These are phyloP conservation scores for Glyptemys insculpta DNA, from an alignment of 2,797 vertebrate species.

Conservation along the genomic window DNA sequence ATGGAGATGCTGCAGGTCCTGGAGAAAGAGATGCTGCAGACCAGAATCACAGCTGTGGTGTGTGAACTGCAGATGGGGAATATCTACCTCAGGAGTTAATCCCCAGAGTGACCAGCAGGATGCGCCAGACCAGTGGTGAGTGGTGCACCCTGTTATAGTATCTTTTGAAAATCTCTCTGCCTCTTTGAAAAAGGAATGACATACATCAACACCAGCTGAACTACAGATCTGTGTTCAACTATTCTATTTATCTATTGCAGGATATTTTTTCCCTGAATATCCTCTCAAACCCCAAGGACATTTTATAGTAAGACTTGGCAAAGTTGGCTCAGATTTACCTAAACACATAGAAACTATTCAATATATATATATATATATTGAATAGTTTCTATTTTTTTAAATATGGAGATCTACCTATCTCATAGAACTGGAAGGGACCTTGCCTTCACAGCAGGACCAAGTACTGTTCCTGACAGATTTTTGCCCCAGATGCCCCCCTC, in stretches of 20 bases:
- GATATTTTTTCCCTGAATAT: neutral
- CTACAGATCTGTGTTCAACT: neutral
- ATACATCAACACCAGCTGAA: neutral
- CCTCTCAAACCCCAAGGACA: constrained; percentile 8
- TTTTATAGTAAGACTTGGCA: neutral
- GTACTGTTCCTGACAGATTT: too few relatives aligned
- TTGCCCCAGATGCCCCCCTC: too few relatives aligned
- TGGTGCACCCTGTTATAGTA: neutral
- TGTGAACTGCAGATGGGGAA: neutral
- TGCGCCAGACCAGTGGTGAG: neutral
- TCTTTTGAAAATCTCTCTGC: neutral
- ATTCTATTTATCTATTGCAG: neutral
- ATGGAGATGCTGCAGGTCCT: neutral
- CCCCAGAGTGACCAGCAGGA: neutral
- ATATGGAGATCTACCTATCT: too few relatives aligned
- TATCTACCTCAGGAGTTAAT: neutral
- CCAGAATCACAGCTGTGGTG: neutral
- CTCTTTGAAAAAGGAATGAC: neutral
- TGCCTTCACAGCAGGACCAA: too few relatives aligned
- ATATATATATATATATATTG: too few relatives aligned
- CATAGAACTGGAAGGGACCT: too few relatives aligned
- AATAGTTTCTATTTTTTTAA: too few relatives aligned
- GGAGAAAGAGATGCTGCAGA: neutral
- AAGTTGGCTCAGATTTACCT: constrained; percentile 12
- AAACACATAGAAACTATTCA: neutral